A percentile compares a stretch with the other conserved stretches of the same genome.
These are phyloP conservation scores for Apostichopus californicus DNA, from an alignment of 35 echinoderm and acorn worm species.

Conservation along the genomic window DNA sequence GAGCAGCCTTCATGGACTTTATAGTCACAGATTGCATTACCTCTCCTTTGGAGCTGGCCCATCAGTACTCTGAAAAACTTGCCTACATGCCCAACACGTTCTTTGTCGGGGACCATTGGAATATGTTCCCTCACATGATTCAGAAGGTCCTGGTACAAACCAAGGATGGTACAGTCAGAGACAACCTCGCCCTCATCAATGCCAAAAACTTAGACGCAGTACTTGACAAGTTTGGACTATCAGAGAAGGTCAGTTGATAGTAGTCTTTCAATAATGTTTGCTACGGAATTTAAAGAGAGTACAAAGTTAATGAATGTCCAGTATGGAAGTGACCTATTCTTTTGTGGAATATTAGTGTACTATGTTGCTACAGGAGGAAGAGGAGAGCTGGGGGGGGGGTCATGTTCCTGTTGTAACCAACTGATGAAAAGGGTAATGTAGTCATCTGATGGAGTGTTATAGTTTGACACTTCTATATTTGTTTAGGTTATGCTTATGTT, in stretches of 20 bases:
- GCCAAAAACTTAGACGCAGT: conserved; percentile 67
- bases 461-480: too few relatives aligned
- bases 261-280: too few relatives aligned
- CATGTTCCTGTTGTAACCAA: too few relatives aligned
- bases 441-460: too few relatives aligned
- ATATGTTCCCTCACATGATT: conserved; percentile 96
- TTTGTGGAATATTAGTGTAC: too few relatives aligned
- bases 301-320: too few relatives aligned
- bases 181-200: conserved; percentile 85
- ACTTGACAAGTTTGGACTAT: conserved; percentile 74
- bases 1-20: conserved; percentile 99
- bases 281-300: too few relatives aligned
- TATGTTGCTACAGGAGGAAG: too few relatives aligned
- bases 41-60: conserved; percentile 80
- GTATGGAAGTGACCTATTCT: too few relatives aligned
- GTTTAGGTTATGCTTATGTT: too few relatives aligned
- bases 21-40: conserved; percentile 86
- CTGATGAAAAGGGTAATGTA: too few relatives aligned
- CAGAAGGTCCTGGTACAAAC: conserved; percentile 82
- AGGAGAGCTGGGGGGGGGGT: too few relatives aligned
- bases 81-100: conserved; percentile 96
- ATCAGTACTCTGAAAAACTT: conserved; percentile 97
- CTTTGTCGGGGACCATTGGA: conserved; percentile 98
- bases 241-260: conserved; percentile 59
- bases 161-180: conserved; percentile 64